Evolutionary conservation across 2,888 invertebrate genomes (phyloP), one percentile per base, ranked within the genome.

Genomic region (Campopleginae sp.): DNA sequence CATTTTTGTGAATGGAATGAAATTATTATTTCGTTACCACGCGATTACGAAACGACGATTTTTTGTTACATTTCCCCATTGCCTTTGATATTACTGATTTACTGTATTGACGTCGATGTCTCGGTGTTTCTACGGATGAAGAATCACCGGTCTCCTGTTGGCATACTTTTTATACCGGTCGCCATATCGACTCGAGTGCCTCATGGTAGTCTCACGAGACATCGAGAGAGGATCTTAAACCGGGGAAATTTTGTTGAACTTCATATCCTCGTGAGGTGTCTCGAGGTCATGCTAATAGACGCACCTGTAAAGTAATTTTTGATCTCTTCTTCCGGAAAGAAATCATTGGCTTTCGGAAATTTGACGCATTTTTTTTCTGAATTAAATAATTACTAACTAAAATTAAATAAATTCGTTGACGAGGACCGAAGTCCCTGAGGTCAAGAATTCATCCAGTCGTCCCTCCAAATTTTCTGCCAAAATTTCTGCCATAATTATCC

Each of bases 131-230:
- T 17, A 63, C 44, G 48, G 38, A 51, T 23, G 65, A 51, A 65
- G 19, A 68, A 68, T 54, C 44, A 77, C 70, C 70, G 70, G 58
- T 46, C 68, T 70, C 58, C 58, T 23, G 46, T 78, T 70, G 78
- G 70, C 78, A 78, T 6, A 78, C 78, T 78, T 78, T 78, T 66
- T 78, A 44, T 46, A 44, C 68, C 78, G 70, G 68, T 61, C 42
- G 70, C 46, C 58, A 33, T 44, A 58, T 61, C 58, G 17, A 17
- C n/a, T 54, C 65, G 14, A n/a, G 44, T 68, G 19, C 58, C 51
- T 54, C 51, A 14, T 3, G 61, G 33, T 42, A 27, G 63, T 63
- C 33, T 65, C 58, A 33, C 12, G 19, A 31, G 63, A 48, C 33
- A 65, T 65, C 65, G 65, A 38, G 65, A 38, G 63, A 65, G 17